Evolutionary conservation across 2,888 invertebrate genomes (phyloP).

Genomic region (Cotesia congregata): DNA sequence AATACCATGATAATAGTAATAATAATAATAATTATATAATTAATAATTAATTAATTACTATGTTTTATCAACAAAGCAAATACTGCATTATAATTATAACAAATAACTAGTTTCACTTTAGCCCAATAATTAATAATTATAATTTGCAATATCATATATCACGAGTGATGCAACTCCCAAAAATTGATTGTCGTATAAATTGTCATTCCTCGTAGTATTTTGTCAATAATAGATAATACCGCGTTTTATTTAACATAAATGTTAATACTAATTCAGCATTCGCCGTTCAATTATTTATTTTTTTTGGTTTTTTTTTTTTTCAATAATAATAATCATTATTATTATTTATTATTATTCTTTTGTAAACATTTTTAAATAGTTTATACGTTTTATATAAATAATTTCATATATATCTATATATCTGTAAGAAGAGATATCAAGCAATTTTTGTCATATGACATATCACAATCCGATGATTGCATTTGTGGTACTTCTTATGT

Average conservation of each 20-base stretch:
- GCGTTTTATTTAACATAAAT: not conserved
- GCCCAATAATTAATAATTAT: conserved; percentile 11
- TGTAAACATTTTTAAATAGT: not conserved
- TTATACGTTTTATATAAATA: not conserved
- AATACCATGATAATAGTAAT: not conserved
- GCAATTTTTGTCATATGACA: conserved; percentile 24
- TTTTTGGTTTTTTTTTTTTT: conserved; percentile 33
- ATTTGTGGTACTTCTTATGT: conserved; percentile 2
- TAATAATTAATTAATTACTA: conserved; percentile 6
- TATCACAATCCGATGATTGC: conserved; percentile 18
- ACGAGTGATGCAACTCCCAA: conserved; percentile 43
- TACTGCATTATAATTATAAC: conserved; percentile 44
- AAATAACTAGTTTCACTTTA: conserved; percentile 39
- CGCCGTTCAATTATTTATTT: conserved; percentile 30
- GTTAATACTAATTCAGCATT: conserved; percentile 17
- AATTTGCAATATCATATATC: conserved; percentile 28
- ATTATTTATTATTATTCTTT: not conserved
- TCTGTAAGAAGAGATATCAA: not conserved
- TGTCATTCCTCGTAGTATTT: conserved; percentile 30
- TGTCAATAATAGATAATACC: not conserved
- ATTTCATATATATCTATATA: conserved; percentile 2
- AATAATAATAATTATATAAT: not conserved
- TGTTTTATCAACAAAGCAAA: conserved; percentile 44
- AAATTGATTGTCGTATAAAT: conserved; percentile 51
- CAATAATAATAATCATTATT: not conserved